Conservation (phyloP, 2,113 vertebrate genomes). For the Menidia beryllina region DNA sequence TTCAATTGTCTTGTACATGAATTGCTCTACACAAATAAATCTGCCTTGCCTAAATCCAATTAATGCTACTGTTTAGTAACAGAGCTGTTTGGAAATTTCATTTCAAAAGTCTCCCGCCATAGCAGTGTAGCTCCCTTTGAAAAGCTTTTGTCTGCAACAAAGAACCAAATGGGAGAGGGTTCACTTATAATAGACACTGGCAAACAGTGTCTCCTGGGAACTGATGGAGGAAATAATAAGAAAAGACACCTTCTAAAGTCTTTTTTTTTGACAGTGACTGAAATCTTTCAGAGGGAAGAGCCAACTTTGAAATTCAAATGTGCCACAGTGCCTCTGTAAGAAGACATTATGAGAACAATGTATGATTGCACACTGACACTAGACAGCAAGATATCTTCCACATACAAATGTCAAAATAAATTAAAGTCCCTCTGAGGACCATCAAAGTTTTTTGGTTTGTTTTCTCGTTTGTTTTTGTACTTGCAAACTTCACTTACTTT, state of each 20-base stretch:
- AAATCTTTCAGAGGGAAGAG: constrained; percentile 60
- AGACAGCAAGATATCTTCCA: constrained; percentile 31
- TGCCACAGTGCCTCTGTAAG: constrained; percentile 30
- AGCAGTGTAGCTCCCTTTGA: constrained; percentile 8
- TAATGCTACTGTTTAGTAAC: too few relatives aligned
- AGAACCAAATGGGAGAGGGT: constrained; percentile 23
- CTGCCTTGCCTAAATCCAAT: too few relatives aligned
- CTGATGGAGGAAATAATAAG: constrained; percentile 32
- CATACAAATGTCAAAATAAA: constrained; percentile 65
- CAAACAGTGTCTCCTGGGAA: constrained; percentile 49
- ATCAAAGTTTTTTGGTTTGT: constrained; percentile 55
- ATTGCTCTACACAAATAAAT: too few relatives aligned
- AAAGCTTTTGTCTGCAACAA: constrained; percentile 20
- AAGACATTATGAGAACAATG: constrained; percentile 36
- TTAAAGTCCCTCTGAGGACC: constrained; percentile 67
- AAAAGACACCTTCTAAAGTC: constrained; percentile 36
- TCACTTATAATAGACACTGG: constrained; percentile 55
- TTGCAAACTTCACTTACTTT: constrained; percentile 47
- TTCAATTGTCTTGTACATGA: too few relatives aligned
- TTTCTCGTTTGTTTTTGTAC: constrained; percentile 44
- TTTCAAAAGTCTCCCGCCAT: too few relatives aligned
- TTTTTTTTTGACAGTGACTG: constrained; percentile 47
- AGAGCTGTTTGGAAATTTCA: too few relatives aligned
- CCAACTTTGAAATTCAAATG: constrained; percentile 72
- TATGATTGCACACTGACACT: constrained; percentile 44